These are phyloP conservation scores for Palythoa caribaeorum DNA, from an alignment of 92 coral and sea anemone species.

Conservation along the genomic window DNA sequence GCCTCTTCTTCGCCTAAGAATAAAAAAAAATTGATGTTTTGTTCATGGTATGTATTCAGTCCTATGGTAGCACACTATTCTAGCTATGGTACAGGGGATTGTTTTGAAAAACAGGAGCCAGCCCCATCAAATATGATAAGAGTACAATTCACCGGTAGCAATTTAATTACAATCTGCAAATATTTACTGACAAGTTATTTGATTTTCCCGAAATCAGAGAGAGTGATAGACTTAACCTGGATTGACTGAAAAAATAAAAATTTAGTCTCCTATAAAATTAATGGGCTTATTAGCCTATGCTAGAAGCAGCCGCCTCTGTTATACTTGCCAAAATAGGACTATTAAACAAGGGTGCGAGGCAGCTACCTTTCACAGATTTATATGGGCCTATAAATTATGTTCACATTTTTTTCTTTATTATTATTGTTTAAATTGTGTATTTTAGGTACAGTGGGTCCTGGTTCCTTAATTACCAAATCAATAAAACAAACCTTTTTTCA, in stretches of 20 bases:
- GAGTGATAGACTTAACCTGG: conserved; percentile 26
- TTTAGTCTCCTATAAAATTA: neutral
- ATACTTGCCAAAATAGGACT: conserved; percentile 21
- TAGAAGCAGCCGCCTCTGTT: conserved; percentile 27
- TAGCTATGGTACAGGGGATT: conserved; percentile 25
- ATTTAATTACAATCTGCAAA: conserved; percentile 26
- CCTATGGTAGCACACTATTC: conserved; percentile 23
- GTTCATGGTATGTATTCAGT: conserved; percentile 18
- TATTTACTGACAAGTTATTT: conserved; percentile 17
- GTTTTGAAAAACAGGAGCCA: conserved; percentile 25
- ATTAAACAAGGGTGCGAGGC: conserved; percentile 13
- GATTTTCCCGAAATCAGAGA: conserved; percentile 19
- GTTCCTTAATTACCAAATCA: conserved; percentile 22
- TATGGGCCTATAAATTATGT: conserved; percentile 20
- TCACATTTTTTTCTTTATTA: conserved; percentile 12
- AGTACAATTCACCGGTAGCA: conserved; percentile 21
- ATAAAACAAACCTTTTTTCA: conserved; percentile 25
- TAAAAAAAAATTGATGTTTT: conserved; percentile 23
- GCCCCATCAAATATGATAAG: conserved; percentile 33
- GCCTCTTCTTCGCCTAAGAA: conserved; percentile 23
- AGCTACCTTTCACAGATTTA: neutral
- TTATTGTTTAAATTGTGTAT: conserved; percentile 23
- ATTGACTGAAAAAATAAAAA: conserved; percentile 14
- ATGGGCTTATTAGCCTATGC: conserved; percentile 16
- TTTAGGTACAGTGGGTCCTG: conserved; percentile 24